These are phyloP conservation scores for Osmerus mordax DNA, from an alignment of 2,113 vertebrate species.

Conservation along the genomic window DNA sequence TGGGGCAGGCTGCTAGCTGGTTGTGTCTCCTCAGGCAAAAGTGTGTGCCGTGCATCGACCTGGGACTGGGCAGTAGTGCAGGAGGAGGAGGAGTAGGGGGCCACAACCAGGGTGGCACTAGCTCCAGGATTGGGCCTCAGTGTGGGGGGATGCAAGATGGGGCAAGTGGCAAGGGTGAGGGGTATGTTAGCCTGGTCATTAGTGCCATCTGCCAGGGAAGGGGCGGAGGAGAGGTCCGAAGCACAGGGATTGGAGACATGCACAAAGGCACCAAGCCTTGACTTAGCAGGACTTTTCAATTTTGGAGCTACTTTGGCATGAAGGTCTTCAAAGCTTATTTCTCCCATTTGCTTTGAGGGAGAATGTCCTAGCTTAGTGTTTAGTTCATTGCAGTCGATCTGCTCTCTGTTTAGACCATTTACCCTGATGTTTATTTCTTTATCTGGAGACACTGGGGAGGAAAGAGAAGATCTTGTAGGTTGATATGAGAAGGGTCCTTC, in stretches of 20 bases:
- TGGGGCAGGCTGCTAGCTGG: constrained; percentile 79
- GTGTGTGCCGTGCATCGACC: constrained; percentile 79
- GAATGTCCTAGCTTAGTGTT: constrained; percentile 16
- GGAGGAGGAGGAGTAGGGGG: constrained; percentile 66
- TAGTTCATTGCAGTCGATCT: not conserved
- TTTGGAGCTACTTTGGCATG: constrained; percentile 67
- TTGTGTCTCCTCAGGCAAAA: constrained; percentile 90
- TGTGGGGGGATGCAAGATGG: constrained; percentile 54
- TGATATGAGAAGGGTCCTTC: constrained; percentile 52
- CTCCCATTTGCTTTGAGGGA: constrained; percentile 1
- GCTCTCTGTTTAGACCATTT: not conserved
- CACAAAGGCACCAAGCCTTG: constrained; percentile 58
- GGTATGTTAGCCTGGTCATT: constrained; percentile 42
- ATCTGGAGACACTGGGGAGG: constrained; percentile 22
- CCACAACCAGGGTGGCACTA: constrained; percentile 55
- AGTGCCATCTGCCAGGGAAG: constrained; percentile 49
- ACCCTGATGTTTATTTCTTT: constrained; percentile 18
- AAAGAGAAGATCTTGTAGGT: constrained; percentile 40
- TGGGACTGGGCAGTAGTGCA: constrained; percentile 62
- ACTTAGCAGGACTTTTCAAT: constrained; percentile 36
- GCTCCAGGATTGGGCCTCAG: constrained; percentile 50
- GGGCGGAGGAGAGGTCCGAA: constrained; percentile 61
- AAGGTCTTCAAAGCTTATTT: constrained; percentile 64
- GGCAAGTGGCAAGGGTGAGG: constrained; percentile 53
- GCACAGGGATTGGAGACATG: constrained; percentile 68